Evolutionary conservation across 2,888 invertebrate species (phyloP).

Genomic region (Campaea margaritaria): DNA sequence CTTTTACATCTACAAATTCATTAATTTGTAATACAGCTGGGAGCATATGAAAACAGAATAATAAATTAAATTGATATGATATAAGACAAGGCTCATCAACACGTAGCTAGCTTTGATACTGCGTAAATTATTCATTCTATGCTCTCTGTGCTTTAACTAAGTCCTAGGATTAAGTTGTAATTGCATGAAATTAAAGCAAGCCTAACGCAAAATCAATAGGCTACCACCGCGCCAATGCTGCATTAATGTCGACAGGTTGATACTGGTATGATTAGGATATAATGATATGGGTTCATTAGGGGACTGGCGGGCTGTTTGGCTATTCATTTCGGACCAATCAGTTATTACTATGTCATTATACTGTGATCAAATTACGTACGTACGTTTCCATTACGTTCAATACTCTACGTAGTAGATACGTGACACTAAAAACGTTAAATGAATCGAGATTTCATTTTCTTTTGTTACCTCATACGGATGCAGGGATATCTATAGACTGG

Average conservation of each 20-base stretch:
- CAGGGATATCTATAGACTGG: too few relatives aligned
- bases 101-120: constrained; percentile 1
- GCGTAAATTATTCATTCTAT: constrained; percentile 2
- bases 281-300: constrained; percentile 3
- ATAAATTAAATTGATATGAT: too few relatives aligned
- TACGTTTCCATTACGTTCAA: too few relatives aligned
- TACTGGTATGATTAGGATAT: constrained; percentile 13
- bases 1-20: too few relatives aligned
- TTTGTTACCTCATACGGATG: too few relatives aligned
- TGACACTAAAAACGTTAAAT: too few relatives aligned
- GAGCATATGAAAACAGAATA: too few relatives aligned
- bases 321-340: constrained; percentile 3
- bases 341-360: background rate
- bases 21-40: too few relatives aligned
- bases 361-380: background rate
- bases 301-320: background rate
- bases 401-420: background rate
- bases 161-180: constrained; percentile 30
- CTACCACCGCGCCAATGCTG: constrained; percentile 24
- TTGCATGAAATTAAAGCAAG: constrained; percentile 34
- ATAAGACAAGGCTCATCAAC: background rate
- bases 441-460: too few relatives aligned
- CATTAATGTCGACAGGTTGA: constrained; percentile 43
- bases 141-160: constrained; percentile 17
- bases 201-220: constrained; percentile 41